These are phyloP conservation scores for Calephelis perditalis DNA, from an alignment of 2,888 invertebrate genomes.

Conservation along the genomic window DNA sequence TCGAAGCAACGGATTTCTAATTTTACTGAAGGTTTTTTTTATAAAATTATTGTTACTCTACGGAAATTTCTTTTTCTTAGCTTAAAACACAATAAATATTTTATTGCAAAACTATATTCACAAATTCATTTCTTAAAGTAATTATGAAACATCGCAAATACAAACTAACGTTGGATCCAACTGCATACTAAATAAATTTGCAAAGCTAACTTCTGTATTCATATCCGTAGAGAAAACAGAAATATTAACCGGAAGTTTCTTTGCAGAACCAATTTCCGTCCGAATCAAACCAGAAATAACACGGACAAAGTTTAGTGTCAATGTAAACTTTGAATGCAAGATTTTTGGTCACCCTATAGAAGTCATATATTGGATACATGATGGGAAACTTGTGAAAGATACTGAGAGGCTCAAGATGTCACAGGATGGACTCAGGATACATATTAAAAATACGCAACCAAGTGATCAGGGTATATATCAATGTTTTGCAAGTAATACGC, in stretches of 20 bases:
- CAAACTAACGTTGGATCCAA: not conserved
- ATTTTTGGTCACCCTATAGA: slow-evolving; percentile 91
- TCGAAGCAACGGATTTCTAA: too few species aligned
- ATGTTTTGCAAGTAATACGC: slow-evolving; percentile 90
- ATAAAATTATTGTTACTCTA: too few species aligned
- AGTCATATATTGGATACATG: slow-evolving; percentile 88
- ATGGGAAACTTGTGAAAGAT: slow-evolving; percentile 81
- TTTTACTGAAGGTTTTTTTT: too few species aligned
- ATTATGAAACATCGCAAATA: slow-evolving; percentile 15
- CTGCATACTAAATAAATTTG: slow-evolving; percentile 17
- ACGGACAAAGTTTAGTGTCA: slow-evolving; percentile 90
- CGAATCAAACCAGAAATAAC: slow-evolving; percentile 87
- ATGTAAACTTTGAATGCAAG: slow-evolving; percentile 92
- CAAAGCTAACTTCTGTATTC: slow-evolving; percentile 6
- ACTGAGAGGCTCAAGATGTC: slow-evolving; percentile 78
- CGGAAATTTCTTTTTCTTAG: too few species aligned
- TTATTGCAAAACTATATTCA: not conserved
- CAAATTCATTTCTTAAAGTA: slow-evolving; percentile 2
- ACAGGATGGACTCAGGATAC: slow-evolving; percentile 67
- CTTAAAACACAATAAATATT: too few species aligned
- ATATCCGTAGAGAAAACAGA: slow-evolving; percentile 14
- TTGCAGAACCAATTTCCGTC: slow-evolving; percentile 86
- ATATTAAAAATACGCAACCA: slow-evolving; percentile 83
- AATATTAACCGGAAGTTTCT: slow-evolving; percentile 29
- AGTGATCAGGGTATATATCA: slow-evolving; percentile 95